These are phyloP conservation scores for Leucoraja ocellata DNA, from an alignment of 2,797 vertebrate species.

Conservation along the genomic window DNA sequence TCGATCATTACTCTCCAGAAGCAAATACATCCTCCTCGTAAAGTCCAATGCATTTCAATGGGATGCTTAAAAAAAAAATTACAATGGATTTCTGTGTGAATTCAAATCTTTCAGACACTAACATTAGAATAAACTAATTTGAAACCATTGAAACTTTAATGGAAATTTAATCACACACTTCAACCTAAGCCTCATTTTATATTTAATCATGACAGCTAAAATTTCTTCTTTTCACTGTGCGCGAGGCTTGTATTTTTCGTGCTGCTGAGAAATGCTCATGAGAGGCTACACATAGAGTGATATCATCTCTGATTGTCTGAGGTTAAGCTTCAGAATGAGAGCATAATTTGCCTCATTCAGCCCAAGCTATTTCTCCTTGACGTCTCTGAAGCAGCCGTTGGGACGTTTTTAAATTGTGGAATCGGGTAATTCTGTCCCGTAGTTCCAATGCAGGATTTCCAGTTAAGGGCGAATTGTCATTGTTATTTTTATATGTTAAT, in stretches of 20 bases:
- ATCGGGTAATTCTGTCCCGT: neutral
- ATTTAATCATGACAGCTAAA: neutral
- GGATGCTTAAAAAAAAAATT: neutral
- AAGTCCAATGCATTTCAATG: neutral
- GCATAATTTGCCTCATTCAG: neutral
- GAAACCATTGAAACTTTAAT: neutral
- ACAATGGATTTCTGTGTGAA: neutral
- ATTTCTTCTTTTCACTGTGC: neutral
- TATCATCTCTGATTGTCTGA: neutral
- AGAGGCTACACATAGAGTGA: neutral
- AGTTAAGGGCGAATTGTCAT: neutral
- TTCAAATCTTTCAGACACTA: neutral
- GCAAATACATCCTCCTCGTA: neutral
- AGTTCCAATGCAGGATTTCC: neutral
- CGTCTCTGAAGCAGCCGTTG: neutral
- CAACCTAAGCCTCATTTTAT: neutral
- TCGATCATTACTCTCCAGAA: neutral
- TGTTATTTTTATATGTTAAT: neutral
- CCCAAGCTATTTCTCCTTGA: too few relatives aligned
- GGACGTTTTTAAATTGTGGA: neutral
- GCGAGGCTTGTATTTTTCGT: conserved; percentile 3
- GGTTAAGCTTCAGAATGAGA: neutral
- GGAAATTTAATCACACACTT: neutral
- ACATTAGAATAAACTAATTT: neutral
- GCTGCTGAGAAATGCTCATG: neutral